Conservation (phyloP, 53 echinoderm and acorn worm genomes). For the Mesocentrotus franciscanus region DNA sequence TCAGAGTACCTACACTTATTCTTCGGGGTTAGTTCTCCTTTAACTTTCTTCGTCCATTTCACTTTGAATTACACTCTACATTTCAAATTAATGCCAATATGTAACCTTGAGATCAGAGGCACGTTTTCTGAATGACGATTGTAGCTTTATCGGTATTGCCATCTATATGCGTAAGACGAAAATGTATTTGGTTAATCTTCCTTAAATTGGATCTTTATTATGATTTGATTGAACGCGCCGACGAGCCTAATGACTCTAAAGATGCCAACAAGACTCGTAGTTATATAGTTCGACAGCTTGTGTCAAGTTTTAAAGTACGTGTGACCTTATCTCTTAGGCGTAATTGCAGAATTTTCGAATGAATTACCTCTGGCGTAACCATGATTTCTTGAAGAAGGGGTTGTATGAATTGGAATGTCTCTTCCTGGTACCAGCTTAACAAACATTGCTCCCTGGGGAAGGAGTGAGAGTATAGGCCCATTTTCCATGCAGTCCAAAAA, state of each 20-base stretch:
- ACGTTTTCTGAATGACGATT: background rate
- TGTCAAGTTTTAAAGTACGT: background rate
- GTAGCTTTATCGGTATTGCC: background rate
- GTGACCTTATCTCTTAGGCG: background rate
- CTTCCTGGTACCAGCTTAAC: no score
- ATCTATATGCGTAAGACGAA: background rate
- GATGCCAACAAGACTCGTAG: background rate
- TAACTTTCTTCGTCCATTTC: no score
- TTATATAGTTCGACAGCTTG: background rate
- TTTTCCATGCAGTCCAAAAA: no score
- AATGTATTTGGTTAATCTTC: background rate
- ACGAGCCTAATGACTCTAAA: background rate
- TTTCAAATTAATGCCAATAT: no score
- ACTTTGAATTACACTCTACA: no score
- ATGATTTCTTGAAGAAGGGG: background rate
- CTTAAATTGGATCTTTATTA: background rate
- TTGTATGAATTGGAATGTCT: background rate
- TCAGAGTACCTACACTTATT: no score
- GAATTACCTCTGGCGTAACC: background rate
- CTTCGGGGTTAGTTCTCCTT: no score
- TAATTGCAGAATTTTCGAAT: no score
- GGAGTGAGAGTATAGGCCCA: background rate
- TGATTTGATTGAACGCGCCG: background rate
- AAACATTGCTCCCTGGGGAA: no score
- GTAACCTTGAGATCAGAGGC: background rate